Evolutionary conservation across 2,797 vertebrate genomes (phyloP).

Genomic region (Scarus forsteni): DNA sequence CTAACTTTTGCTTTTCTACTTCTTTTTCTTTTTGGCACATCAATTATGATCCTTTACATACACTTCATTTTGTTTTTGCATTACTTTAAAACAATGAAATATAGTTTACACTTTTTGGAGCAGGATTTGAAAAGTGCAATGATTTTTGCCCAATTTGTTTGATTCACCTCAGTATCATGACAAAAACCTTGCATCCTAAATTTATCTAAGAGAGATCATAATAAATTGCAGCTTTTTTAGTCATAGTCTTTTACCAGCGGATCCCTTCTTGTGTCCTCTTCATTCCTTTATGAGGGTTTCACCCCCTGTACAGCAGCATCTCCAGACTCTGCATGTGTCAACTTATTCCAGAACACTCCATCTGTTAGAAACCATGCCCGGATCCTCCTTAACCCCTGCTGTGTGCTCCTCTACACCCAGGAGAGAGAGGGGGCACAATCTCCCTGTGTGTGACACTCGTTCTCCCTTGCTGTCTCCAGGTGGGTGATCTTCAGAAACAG

Average conservation of each 20-base stretch:
- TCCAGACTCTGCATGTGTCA: constrained; percentile 65
- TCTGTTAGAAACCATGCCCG: constrained; percentile 24
- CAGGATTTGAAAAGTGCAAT: too few species aligned
- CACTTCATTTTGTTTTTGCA: too few species aligned
- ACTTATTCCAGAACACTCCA: constrained; percentile 34
- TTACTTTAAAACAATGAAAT: too few species aligned
- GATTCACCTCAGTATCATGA: too few species aligned
- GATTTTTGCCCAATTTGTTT: too few species aligned
- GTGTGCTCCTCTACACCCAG: constrained; percentile 44
- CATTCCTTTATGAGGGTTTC: background rate
- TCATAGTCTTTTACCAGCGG: background rate
- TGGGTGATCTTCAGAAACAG: constrained; percentile 37
- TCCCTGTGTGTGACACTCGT: constrained; percentile 35
- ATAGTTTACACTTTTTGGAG: too few species aligned
- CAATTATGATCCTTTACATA: too few species aligned
- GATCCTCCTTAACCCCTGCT: constrained; percentile 36
- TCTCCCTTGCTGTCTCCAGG: constrained; percentile 33
- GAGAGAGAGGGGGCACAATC: constrained; percentile 40
- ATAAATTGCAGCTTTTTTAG: background rate
- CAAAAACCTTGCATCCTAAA: too few species aligned
- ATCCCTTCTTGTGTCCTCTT: background rate
- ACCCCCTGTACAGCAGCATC: background rate
- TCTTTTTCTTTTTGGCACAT: too few species aligned
- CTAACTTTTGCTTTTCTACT: too few species aligned
- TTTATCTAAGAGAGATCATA: background rate